Evolutionary conservation across 37 sponge, comb jelly and placozoan genomes (phyloP), one percentile per base, ranked within the genome.

Genomic region (Ephydatia muelleri): DNA sequence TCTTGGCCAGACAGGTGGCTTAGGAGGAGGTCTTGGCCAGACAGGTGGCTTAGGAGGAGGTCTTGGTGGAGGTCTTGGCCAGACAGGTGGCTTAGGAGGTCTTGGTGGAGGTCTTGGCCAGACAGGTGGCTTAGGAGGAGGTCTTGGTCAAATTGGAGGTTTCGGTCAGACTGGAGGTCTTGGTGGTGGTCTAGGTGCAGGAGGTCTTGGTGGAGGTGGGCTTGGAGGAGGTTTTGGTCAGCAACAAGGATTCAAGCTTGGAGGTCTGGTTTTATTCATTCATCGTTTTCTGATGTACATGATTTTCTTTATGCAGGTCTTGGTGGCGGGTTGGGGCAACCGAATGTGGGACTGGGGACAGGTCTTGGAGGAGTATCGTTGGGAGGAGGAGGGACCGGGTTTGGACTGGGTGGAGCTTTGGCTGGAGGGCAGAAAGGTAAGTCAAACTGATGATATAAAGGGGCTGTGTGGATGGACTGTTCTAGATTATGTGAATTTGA

Each of bases 391-490:
- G 57, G 57, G 16, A 57, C 57, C 1, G 57, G 57, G 16, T 21
- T 57, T 57, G 57, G 57, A 13, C 57, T 57, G 57, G 57, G 57
- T 11, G 57, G 57, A 57, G 57, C 57, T 57, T 57, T 77, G 11
- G 70, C 85, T 39, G 69, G 77, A 19, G 79, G 72, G 13, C 86
- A 85, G 33, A 79, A 75, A 84, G 33, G 86, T 85, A 69, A 57
- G 57, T 14, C 57, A 2, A 35, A 5, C 57, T 11, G 12, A 21
- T 57, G 57, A 11, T 4, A 1, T 19, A 57, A 1, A 57, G 3
- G 57, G 57, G 12, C 14, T 13, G 57, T 11, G 19, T 21, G 9
- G 57, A n/a, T 57, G 1, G 19, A 57, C 57, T 11, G 19, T 21
- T 43, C 6, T 43, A 43, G 6, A 43, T 43, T 43, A 11, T 43